Base-by-base conservation (phyloP, 1,140 invertebrate species). In the Maniola jurtina region DNA sequence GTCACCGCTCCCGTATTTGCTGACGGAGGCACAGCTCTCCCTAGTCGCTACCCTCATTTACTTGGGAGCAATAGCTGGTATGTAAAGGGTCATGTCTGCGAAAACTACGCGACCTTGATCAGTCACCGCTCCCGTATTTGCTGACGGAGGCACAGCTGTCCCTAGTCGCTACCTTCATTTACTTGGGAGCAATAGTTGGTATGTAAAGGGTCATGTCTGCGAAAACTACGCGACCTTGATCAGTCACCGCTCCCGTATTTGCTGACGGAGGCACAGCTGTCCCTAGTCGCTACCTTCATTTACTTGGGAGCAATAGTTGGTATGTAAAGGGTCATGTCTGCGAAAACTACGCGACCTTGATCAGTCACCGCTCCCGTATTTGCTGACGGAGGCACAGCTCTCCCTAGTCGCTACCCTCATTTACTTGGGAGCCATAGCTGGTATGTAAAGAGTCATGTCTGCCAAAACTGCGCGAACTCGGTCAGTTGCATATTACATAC, bases 361-460 rank as follows among this genome's bases (percentile, higher is more conserved):
- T 14, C 55, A 76, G 11, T 66, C 73, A 0, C 72, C 79, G 1
- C 25, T 79, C 1, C 52, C 68, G 9, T 35, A 72, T 0, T 6
- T 66, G 5, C 66, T 81, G 8, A 68, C 70, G 8, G 77, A 77
- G n/a, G 16, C 56, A 5, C 55, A 77, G 54, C 60, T 50, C 0
- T 73, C 61, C 0, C 61, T 66, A 34, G 67, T 72, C 25, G 72
- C 58, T 0, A 71, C 69, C 0, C 5, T 71, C 0, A 34, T 77
- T 2, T 76, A 72, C 25, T 42, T 77, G 8, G 77, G 77, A 36
- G 61, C 69, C 25, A 71, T 80, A 47, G 33, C 66, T 36, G 77
- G 77, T 80, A n/a, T n/a, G n/a, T n/a, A n/a, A n/a, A n/a, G 71
- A 67, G 15, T 67, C 75, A 48, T 61, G 71, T 47, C 58, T 73